Conservation (phyloP, 1,140 invertebrate genomes). For the Drosophila orena region DNA sequence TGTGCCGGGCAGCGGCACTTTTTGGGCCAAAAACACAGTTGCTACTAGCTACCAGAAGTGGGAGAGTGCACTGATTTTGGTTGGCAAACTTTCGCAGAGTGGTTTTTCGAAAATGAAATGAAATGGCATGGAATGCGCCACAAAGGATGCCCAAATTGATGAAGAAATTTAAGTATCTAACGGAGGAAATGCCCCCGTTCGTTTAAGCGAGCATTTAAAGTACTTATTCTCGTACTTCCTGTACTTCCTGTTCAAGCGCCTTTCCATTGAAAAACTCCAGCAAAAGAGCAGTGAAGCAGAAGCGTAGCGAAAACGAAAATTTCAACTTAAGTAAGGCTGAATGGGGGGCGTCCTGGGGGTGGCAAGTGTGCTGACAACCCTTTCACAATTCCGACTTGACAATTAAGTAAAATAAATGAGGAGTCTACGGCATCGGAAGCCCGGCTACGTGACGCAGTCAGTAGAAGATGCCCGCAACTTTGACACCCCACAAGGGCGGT, state of each 20-base stretch:
- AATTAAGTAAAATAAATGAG: conserved; percentile 83
- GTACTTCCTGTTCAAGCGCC: conserved; percentile 15
- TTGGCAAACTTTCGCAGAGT: conserved; percentile 45
- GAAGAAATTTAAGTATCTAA: conserved; percentile 41
- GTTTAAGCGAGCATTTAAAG: conserved; percentile 10
- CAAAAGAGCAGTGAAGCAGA: conserved; percentile 42
- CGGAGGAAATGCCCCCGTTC: not conserved
- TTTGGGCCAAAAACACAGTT: conserved; percentile 47
- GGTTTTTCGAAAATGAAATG: conserved; percentile 42
- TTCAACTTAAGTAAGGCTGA: conserved; percentile 14
- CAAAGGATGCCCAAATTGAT: conserved; percentile 36
- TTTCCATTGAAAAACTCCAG: conserved; percentile 14
- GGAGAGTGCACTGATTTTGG: conserved; percentile 58
- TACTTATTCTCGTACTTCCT: conserved; percentile 18
- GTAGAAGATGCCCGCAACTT: conserved; percentile 72
- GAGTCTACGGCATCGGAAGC: conserved; percentile 52
- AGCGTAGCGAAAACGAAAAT: conserved; percentile 60
- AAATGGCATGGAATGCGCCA: conserved; percentile 46
- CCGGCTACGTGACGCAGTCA: conserved; percentile 64
- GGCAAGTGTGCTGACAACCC: conserved; percentile 65
- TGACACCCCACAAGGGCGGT: conserved; percentile 51
- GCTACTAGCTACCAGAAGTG: conserved; percentile 49
- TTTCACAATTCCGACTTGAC: conserved; percentile 78
- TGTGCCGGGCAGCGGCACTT: conserved; percentile 44
- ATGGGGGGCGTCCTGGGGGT: not conserved